Evolutionary conservation across 2,888 invertebrate genomes (phyloP).

Genomic region (Octonoba sinensis): DNA sequence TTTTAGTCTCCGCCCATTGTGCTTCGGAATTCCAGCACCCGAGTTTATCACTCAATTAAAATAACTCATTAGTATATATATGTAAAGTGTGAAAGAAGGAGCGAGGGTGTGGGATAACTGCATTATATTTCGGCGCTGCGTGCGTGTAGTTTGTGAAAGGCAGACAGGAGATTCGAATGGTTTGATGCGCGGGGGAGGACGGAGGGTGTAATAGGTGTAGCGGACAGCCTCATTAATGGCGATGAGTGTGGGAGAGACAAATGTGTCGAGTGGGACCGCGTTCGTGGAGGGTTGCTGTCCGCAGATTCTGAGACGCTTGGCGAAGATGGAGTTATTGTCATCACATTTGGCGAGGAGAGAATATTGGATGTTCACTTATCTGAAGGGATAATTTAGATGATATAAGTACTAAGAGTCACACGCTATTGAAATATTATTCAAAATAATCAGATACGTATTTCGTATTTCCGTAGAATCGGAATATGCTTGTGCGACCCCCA

Average conservation of each 20-base stretch:
- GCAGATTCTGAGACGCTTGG: conserved; percentile 15
- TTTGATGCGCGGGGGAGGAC: conserved; percentile 1
- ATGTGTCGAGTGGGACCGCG: conserved; percentile 33
- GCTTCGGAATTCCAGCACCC: conserved; percentile 35
- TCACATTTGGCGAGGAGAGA: not conserved
- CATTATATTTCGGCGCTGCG: conserved; percentile 63
- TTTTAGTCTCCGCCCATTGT: conserved; percentile 31
- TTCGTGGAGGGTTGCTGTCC: conserved; percentile 40
- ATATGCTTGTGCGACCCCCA: no score
- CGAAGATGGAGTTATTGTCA: conserved; percentile 5
- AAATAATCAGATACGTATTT: no score
- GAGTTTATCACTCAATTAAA: conserved; percentile 63
- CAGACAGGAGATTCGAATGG: not conserved
- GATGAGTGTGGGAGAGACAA: conserved; percentile 29
- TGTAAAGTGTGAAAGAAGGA: not conserved
- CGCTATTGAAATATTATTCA: no score
- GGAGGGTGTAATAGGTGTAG: conserved; percentile 33
- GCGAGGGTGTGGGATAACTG: conserved; percentile 36
- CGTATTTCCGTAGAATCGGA: no score
- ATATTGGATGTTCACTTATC: no score
- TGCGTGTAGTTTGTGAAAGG: conserved; percentile 30
- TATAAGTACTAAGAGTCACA: no score
- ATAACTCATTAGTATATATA: conserved; percentile 64
- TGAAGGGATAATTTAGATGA: no score
- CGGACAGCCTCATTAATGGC: conserved; percentile 51